These are phyloP conservation scores for Apodemia zela DNA, from an alignment of 2,888 invertebrate genomes.

Conservation along the genomic window DNA sequence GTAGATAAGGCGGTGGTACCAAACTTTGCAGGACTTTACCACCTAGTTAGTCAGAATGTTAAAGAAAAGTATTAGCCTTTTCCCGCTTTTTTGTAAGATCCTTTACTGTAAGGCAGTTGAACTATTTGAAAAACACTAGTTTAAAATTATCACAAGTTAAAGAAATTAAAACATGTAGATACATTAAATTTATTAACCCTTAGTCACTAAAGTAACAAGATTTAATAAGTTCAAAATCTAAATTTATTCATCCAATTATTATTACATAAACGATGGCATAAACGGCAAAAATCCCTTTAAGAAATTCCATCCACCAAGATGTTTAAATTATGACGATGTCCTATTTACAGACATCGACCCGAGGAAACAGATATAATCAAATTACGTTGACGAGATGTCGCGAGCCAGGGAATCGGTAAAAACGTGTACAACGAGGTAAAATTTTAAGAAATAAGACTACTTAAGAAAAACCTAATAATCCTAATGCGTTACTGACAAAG, in stretches of 20 bases:
- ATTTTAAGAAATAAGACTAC: conserved; percentile 57
- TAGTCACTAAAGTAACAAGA: not conserved
- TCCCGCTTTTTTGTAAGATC: no score
- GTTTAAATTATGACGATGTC: conserved; percentile 22
- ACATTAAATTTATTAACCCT: no score
- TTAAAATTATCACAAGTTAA: no score
- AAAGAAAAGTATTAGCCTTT: no score
- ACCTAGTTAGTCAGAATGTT: no score
- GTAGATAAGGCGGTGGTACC: no score
- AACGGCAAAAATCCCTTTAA: conserved; percentile 16
- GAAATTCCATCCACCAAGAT: conserved; percentile 21
- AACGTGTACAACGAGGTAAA: conserved; percentile 40
- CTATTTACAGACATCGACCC: conserved; percentile 28
- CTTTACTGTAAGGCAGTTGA: no score
- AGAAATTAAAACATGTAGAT: no score
- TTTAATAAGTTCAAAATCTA: not conserved
- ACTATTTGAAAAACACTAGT: no score
- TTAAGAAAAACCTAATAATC: conserved; percentile 64
- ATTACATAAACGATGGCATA: conserved; percentile 20
- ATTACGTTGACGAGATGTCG: conserved; percentile 33
- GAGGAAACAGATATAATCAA: conserved; percentile 27
- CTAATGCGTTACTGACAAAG: conserved; percentile 70
- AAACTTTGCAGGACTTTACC: no score
- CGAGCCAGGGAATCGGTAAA: conserved; percentile 26
- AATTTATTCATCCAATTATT: conserved; percentile 18